These are phyloP conservation scores for Ailurus styani DNA, from an alignment of 2,113 vertebrate species.

Conservation along the genomic window DNA sequence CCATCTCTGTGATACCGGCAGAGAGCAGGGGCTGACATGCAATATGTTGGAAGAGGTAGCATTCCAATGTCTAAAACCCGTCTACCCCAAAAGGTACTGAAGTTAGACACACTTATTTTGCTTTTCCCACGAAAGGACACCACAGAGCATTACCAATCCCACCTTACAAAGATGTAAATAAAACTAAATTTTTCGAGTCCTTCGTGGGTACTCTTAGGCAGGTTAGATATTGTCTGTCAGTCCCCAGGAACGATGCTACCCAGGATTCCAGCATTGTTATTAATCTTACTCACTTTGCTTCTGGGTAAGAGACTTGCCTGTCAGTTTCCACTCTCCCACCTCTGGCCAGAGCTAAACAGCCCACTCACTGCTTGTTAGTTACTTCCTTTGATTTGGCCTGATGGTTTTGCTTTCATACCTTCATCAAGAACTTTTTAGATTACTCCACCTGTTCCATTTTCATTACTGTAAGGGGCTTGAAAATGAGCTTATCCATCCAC, in stretches of 20 bases:
- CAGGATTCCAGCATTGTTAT: not conserved
- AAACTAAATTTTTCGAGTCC: not conserved
- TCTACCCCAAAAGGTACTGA: not conserved
- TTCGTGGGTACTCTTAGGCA: not conserved
- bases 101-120: not conserved
- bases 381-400: not conserved
- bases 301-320: not conserved
- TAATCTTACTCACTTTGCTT: not conserved
- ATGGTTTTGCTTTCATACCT: not conserved
- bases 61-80: not conserved
- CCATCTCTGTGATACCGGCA: not conserved
- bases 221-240: not conserved
- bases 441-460: not conserved
- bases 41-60: not conserved
- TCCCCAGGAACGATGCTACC: not conserved
- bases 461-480: not conserved
- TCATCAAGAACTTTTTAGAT: not conserved
- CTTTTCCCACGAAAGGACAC: not conserved
- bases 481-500: not conserved
- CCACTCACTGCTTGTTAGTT: accelerated
- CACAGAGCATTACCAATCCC: not conserved
- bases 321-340: no score
- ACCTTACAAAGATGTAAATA: not conserved
- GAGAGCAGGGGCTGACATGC: not conserved
- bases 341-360: not conserved